Evolutionary conservation across 2,888 invertebrate species (phyloP), one percentile per base, ranked within the genome.

Genomic region (Calliscelio sp.): DNA sequence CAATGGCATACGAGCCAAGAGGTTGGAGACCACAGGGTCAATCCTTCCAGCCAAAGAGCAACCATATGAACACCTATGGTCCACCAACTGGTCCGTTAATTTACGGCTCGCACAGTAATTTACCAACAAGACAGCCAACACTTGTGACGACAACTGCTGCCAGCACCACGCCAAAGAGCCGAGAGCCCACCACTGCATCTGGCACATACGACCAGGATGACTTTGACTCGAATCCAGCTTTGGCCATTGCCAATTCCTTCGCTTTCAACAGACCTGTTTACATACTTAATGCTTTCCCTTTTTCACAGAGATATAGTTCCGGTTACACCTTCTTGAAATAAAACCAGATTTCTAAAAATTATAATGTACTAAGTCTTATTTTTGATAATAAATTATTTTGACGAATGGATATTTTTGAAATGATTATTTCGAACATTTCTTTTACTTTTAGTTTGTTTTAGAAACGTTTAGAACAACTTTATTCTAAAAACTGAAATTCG

Each of bases 161-260:
- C 59, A 88, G 89, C 49, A 89, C 90, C 61, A 91, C 92, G n/a
- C 89, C 90, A n/a, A 89, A 86, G 57, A 90, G 85, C 87, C 86
- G 89, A 55, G 91, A 91, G 38, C 87, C 88, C 3, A 89, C 90
- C 22, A 89, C 89, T 5, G 66, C 57, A 3, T 73, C 73, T 24
- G 49, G 51, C 49, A 49, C 78, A 8, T 71, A 86, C 3, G 89
- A 89, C 20, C 90, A 90, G 35, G 89, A 90, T 51, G 89, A 89
- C 61, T 90, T 90, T 66, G 89, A 90, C 55, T 57, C 87, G 49
- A 90, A 89, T 80, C 92, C 92, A 0, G 91, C 92, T 0, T 80
- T 93, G 8, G 93, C 93, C 46, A 88, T 93, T 25, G 93, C 93
- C 16, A 93, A 93, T 85, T 92, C 93, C 8, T 93, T 92, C 81